phyloP scores from a whole-genome alignment of 2,797 vertebrate species.

The Halcyon leucocephala region DNA sequence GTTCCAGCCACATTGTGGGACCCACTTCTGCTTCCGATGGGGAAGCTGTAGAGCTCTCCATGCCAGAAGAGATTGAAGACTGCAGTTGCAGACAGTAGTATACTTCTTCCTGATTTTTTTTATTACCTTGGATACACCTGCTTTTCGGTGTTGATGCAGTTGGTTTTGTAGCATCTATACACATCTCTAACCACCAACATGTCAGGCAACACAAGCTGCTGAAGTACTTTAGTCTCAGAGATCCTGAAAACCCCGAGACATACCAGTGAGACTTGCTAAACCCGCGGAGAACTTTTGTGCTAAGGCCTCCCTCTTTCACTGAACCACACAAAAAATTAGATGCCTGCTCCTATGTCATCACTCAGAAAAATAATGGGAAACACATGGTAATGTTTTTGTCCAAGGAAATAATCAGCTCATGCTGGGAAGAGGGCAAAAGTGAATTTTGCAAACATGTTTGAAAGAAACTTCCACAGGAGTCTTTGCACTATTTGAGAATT shows the following conservation, averaged over 20 bases:
- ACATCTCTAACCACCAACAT: background rate
- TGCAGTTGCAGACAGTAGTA: background rate
- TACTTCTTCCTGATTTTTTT: background rate
- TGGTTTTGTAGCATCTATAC: background rate
- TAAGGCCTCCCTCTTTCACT: background rate
- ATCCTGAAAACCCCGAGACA: background rate
- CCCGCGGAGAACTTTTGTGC: background rate
- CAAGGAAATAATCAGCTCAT: background rate
- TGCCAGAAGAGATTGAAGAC: background rate
- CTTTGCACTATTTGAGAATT: background rate
- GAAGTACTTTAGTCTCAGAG: background rate
- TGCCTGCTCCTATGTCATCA: background rate
- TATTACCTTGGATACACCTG: background rate
- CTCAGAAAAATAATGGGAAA: background rate
- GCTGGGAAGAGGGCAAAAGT: background rate
- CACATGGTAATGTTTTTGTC: background rate
- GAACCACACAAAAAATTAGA: background rate
- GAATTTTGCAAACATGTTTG: background rate
- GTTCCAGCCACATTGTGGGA: background rate
- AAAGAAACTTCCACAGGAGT: background rate
- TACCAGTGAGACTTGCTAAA: background rate
- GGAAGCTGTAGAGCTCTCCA: background rate
- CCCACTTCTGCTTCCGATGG: background rate
- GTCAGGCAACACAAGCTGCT: background rate
- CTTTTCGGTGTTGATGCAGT: background rate